phyloP scores from a whole-genome alignment of 2,113 vertebrate species.

The Epinephelus moara region DNA sequence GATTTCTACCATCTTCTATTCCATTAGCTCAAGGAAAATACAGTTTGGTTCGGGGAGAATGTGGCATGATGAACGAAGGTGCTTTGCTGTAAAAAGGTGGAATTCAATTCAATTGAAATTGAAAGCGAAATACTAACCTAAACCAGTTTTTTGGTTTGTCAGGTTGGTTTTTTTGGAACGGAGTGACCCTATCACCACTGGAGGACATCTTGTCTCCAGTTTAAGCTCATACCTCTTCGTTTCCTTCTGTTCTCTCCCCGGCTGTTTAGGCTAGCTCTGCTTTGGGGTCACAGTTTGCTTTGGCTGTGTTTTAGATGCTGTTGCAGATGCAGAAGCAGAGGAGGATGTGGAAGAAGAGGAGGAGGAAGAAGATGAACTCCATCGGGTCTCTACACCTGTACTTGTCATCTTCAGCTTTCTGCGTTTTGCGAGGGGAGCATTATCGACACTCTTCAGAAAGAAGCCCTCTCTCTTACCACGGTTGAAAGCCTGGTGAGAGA shows the following conservation, averaged over 20 bases:
- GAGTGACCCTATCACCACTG: conserved; percentile 10
- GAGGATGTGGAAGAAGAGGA: conserved; percentile 86
- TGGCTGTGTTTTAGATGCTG: conserved; percentile 70
- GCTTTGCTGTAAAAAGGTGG: conserved; percentile 20
- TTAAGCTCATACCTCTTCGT: conserved; percentile 32
- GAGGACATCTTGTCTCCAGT: conserved; percentile 24
- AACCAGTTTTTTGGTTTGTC: conserved; percentile 47
- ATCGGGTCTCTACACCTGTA: conserved; percentile 87
- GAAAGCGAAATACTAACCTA: conserved; percentile 18
- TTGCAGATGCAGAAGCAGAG: conserved; percentile 68
- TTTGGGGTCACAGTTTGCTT: conserved; percentile 76
- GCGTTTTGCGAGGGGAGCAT: conserved; percentile 91
- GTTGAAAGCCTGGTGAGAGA: conserved; percentile 89
- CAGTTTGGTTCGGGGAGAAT: conserved; percentile 44
- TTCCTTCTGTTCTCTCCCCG: conserved; percentile 12
- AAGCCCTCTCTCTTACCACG: conserved; percentile 92
- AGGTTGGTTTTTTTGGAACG: conserved; percentile 20
- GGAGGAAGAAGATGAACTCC: conserved; percentile 88
- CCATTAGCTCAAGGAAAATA: conserved; percentile 22
- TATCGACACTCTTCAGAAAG: conserved; percentile 94
- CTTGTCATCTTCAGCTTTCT: conserved; percentile 92
- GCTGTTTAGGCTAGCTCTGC: conserved; percentile 67
- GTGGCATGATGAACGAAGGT: conserved; percentile 8
- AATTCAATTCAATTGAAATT: conserved; percentile 25
- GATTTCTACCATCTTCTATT: conserved; percentile 18